phyloP scores from a whole-genome alignment of 2,113 vertebrate genomes.

The Chloebia gouldiae region DNA sequence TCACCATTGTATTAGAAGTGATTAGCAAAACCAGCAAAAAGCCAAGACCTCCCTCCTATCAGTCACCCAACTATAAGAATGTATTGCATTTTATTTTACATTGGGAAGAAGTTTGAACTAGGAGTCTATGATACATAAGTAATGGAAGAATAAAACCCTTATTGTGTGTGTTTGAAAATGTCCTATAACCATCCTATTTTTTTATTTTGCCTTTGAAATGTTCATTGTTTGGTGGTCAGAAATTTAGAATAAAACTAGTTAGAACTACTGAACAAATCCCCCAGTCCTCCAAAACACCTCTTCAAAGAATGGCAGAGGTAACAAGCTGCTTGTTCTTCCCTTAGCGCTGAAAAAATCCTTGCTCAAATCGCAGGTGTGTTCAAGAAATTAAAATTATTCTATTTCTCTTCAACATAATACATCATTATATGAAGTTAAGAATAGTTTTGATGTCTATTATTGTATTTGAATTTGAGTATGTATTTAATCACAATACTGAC shows the following conservation, averaged over 20 bases:
- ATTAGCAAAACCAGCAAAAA: slow-evolving; percentile 13
- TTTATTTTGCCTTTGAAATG: background rate
- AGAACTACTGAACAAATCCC: background rate
- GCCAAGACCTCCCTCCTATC: background rate
- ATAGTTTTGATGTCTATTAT: background rate
- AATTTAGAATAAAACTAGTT: background rate
- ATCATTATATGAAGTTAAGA: background rate
- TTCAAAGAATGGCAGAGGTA: background rate
- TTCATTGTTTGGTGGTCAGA: background rate
- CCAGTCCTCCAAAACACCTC: background rate
- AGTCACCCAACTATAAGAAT: background rate
- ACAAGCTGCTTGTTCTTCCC: background rate
- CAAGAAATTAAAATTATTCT: background rate
- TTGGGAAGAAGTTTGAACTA: background rate
- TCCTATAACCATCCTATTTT: background rate
- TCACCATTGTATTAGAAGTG: slow-evolving; percentile 46
- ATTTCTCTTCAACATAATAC: background rate
- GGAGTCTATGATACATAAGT: background rate
- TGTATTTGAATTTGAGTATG: background rate
- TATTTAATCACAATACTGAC: background rate
- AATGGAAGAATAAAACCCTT: background rate
- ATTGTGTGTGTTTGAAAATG: background rate
- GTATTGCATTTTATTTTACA: background rate
- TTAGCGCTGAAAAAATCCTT: background rate
- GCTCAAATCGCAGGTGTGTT: background rate